A percentile compares a stretch with the other conserved stretches of the same genome.
phyloP scores from a whole-genome alignment of 2,888 invertebrate species.

The Acholoe squamosa region DNA sequence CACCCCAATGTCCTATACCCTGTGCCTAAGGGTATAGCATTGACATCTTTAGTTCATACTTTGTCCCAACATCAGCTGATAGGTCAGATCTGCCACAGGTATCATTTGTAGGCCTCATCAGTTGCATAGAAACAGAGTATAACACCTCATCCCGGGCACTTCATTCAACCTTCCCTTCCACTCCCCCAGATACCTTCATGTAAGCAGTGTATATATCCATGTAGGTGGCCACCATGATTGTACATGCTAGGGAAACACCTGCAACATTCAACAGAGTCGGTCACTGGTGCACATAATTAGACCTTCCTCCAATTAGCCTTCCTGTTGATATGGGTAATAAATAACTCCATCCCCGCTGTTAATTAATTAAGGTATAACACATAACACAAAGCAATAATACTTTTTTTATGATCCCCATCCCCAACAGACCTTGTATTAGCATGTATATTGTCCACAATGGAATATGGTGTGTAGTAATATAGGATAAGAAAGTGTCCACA shows the following conservation, averaged over 20 bases:
- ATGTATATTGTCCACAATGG: no score
- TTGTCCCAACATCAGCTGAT: no score
- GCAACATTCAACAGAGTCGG: background rate
- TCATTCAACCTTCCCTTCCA: background rate
- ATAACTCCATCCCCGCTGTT: background rate
- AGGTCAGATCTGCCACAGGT: no score
- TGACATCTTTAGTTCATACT: no score
- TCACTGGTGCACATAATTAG: constrained; percentile 18
- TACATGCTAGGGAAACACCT: background rate
- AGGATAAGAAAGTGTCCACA: no score
- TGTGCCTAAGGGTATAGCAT: no score
- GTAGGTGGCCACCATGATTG: background rate
- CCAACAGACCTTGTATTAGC: background rate
- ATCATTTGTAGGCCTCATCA: background rate
- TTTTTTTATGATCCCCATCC: background rate
- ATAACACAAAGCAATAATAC: background rate
- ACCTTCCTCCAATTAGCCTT: background rate
- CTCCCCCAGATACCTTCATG: background rate
- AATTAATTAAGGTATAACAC: constrained; percentile 22
- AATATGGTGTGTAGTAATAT: no score
- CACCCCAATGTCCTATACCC: background rate
- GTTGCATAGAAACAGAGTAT: background rate
- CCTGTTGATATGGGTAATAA: background rate
- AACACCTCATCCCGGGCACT: background rate
- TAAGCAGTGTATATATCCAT: background rate